Evolutionary conservation across 2,797 vertebrate genomes (phyloP), one percentile per base, ranked within the genome.

Genomic region (Scolopax bukidnonensis): DNA sequence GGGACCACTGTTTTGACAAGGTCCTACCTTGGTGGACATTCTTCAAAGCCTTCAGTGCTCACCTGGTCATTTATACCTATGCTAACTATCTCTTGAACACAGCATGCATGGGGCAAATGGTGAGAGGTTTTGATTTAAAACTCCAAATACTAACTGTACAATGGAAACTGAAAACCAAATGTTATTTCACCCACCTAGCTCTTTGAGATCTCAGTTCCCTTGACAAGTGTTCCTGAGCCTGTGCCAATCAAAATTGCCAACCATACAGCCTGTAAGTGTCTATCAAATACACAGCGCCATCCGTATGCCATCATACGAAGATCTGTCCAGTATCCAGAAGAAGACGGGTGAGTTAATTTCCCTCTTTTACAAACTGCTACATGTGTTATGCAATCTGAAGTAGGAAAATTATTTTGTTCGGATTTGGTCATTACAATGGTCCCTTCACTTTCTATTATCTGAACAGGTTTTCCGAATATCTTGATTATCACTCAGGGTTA

Each of bases 241-340:
- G 98, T 99, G 95, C 98, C 99, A 50, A 97, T 99, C 91, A 99
- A 98, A 97, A 98, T 99, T 87, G 99, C 99, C 63, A 99, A 99
- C 96, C 99, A 99, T 76, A 99, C 99, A 1, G 98, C 98, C 93
- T 99, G 99, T 93, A 98, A 98, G 93, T 99, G 99, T 91, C 97
- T 98, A 94, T 98, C 99, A 84, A 98, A 98, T 7, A 98, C 98
- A 64, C 98, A 99, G n/a, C 98, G 97, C 12, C 98, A 98, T 10
- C 95, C 97, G n/a, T 98, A 97, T 16, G 90, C 98, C 78, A 98
- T 98, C 78, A 98, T 98, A 96, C 94, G 98, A 93, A 98, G 98
- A 92, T 98, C 98, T 75, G 89, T 98, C 79, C 97, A 97, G 69
- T 96, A 96, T 53, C 89, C 97, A 3, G 98, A 98, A 80, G 96